These are phyloP conservation scores for Heliangelus exortis DNA, from an alignment of 2,797 vertebrate species.

Conservation along the genomic window DNA sequence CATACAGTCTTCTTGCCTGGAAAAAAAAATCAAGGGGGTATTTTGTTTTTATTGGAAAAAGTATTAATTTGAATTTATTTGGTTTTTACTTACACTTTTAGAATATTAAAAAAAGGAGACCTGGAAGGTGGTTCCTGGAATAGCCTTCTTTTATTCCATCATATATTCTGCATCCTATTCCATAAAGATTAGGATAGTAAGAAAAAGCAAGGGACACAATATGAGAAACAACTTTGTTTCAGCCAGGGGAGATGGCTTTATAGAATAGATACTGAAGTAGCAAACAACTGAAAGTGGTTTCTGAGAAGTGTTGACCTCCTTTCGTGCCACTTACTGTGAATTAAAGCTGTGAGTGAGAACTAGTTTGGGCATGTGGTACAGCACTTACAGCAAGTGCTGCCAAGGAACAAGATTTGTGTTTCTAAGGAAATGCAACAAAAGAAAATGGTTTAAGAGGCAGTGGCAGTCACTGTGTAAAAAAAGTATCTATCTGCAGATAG, in stretches of 20 bases:
- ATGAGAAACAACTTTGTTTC: conserved; percentile 62
- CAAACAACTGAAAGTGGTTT: conserved; percentile 77
- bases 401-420: conserved; percentile 86
- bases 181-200: conserved; percentile 61
- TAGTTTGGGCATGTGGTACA: conserved; percentile 83
- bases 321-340: conserved; percentile 86
- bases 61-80: background rate
- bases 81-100: conserved; percentile 4
- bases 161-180: conserved; percentile 40
- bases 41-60: background rate
- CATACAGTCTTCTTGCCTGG: background rate
- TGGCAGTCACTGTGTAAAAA: conserved; percentile 73
- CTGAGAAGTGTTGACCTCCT: conserved; percentile 81
- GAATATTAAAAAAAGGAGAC: background rate
- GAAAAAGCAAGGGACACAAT: conserved; percentile 42
- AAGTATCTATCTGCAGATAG: conserved; percentile 65
- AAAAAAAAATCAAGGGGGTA: background rate
- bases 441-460: conserved; percentile 77
- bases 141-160: conserved; percentile 16
- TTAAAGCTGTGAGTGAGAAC: conserved; percentile 84
- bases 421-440: conserved; percentile 85
- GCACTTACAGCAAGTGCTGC: conserved; percentile 77
- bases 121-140: conserved; percentile 4
- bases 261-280: conserved; percentile 75
- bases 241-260: conserved; percentile 65